Conservation (phyloP, 1,140 invertebrate species). For the Diploscapter pachys region DNA sequence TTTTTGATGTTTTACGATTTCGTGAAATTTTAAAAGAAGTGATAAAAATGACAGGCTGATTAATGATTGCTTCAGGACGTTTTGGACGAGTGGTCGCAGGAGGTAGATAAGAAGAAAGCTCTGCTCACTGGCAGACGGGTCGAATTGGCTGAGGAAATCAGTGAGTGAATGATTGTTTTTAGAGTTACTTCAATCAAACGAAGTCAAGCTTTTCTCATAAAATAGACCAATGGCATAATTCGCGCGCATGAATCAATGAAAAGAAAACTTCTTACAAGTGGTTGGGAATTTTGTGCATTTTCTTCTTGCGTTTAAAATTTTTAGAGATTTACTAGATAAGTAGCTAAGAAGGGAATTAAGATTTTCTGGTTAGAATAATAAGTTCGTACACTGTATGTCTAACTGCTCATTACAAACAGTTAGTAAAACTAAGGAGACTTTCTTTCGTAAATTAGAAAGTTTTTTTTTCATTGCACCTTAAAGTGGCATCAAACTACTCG, state of each 20-base stretch:
- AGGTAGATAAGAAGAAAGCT: slow-evolving; percentile 76
- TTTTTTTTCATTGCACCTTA: too few relatives aligned
- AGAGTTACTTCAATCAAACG: not conserved
- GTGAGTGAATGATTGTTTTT: slow-evolving; percentile 66
- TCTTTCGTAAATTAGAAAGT: too few relatives aligned
- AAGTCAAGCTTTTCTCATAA: slow-evolving; percentile 5
- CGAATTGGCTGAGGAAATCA: slow-evolving; percentile 90
- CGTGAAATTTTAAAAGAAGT: not conserved
- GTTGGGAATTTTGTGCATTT: too few relatives aligned
- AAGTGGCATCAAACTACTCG: too few relatives aligned
- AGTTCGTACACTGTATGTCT: too few relatives aligned
- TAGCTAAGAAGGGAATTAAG: too few relatives aligned
- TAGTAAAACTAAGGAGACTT: too few relatives aligned
- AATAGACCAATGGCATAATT: not conserved
- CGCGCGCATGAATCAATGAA: not conserved
- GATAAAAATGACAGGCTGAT: not conserved
- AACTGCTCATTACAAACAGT: too few relatives aligned
- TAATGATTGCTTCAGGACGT: slow-evolving; percentile 67
- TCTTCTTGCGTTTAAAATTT: too few relatives aligned
- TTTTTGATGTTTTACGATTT: slow-evolving; percentile 6
- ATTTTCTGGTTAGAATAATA: too few relatives aligned
- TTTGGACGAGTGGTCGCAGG: slow-evolving; percentile 85
- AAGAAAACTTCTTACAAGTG: too few relatives aligned
- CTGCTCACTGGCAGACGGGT: slow-evolving; percentile 86
- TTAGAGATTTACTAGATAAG: too few relatives aligned